phyloP scores from a whole-genome alignment of 2,888 invertebrate species.

The Pristionchus arcanus region DNA sequence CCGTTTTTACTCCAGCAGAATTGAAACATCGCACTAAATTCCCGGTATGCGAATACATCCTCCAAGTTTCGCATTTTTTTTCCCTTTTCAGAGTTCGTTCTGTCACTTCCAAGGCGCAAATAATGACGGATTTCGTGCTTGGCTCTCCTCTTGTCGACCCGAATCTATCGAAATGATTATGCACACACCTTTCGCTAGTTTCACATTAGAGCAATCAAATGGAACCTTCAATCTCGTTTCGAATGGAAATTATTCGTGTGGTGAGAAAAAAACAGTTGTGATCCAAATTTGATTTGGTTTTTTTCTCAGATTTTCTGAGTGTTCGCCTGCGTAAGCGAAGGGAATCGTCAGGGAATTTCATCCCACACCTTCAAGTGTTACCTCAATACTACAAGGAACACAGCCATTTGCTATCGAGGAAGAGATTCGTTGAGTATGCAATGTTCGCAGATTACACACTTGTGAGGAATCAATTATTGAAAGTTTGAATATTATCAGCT shows the following conservation, averaged over 20 bases:
- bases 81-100: not conserved
- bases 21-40: not conserved
- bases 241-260: not conserved
- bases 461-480: not conserved
- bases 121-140: not conserved
- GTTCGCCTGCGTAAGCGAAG: not conserved
- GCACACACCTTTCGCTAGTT: not conserved
- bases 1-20: not conserved
- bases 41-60: too few species aligned
- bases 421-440: not conserved
- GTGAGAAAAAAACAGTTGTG: not conserved
- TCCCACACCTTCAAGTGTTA: not conserved
- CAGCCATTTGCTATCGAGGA: not conserved
- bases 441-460: constrained; percentile 6
- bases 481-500: not conserved
- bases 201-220: not conserved
- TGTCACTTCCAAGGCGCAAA: not conserved
- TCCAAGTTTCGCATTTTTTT: too few species aligned
- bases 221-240: not conserved
- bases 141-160: not conserved
- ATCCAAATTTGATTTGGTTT: not conserved
- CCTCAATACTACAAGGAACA: not conserved
- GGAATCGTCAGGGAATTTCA: not conserved
- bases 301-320: not conserved
- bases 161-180: not conserved